phyloP scores from a whole-genome alignment of 37 sponge, comb jelly and placozoan genomes.

The Dysidea cf. avara region DNA sequence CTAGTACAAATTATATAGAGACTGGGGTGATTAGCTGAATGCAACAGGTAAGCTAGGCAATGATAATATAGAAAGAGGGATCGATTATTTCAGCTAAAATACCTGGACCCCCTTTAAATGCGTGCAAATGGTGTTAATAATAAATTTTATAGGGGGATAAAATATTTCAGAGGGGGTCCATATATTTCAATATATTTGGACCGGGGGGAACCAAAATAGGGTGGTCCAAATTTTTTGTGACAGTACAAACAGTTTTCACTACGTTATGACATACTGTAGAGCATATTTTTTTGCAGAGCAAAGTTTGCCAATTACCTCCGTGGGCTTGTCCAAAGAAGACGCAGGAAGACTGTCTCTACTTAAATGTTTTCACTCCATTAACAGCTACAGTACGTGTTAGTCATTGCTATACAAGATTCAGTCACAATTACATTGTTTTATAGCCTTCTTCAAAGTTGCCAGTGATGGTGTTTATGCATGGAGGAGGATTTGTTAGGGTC shows the following conservation, averaged over 20 bases:
- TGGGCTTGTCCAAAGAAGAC: conserved; percentile 40
- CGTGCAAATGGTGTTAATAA: too few species aligned
- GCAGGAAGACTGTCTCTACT: conserved; percentile 72
- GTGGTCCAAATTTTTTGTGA: too few species aligned
- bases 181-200: not conserved
- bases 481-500: conserved; percentile 69
- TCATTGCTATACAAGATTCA: not conserved
- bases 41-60: too few species aligned
- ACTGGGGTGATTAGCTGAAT: too few species aligned
- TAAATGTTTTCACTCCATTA: conserved; percentile 70
- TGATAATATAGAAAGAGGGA: too few species aligned
- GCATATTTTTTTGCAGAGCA: too few species aligned
- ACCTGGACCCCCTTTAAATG: too few species aligned
- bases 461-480: conserved; percentile 79
- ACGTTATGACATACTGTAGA: too few species aligned
- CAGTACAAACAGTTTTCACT: too few species aligned
- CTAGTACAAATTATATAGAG: too few species aligned
- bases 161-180: not conserved
- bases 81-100: too few species aligned
- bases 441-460: conserved; percentile 60
- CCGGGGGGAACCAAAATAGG: not conserved
- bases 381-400: conserved; percentile 25
- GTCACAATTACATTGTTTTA: not conserved
- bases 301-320: conserved; percentile 28
- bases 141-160: too few species aligned